Evolutionary conservation across 2,113 vertebrate species (phyloP).

Genomic region (Saccopteryx leptura): DNA sequence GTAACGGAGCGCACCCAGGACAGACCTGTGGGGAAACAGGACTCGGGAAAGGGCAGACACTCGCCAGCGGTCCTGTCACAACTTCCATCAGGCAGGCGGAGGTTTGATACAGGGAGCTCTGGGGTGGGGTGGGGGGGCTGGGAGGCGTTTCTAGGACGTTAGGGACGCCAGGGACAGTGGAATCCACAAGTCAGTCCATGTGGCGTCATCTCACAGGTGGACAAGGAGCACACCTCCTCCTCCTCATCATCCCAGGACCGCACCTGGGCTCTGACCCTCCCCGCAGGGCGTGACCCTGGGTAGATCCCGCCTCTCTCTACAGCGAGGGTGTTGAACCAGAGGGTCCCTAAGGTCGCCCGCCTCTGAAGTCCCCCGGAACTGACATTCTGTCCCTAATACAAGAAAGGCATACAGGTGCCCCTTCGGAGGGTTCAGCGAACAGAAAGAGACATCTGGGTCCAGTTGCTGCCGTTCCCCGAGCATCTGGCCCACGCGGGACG

Average conservation of each 20-base stretch:
- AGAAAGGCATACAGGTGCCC: neutral
- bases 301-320: neutral
- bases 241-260: neutral
- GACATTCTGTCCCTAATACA: neutral
- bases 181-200: neutral
- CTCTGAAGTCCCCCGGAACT: neutral
- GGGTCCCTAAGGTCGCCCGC: too few relatives aligned
- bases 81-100: accelerated
- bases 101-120: neutral
- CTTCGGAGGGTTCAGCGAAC: neutral
- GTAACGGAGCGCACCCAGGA: neutral
- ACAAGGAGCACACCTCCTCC: neutral
- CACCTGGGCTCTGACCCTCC: neutral
- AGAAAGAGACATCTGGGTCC: neutral
- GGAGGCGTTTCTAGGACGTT: neutral
- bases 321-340: neutral
- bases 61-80: neutral
- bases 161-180: too few relatives aligned
- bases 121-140: neutral
- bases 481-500: neutral
- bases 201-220: neutral
- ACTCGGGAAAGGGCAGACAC: accelerated
- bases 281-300: neutral
- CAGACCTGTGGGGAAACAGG: neutral
- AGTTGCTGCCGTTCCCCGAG: neutral